Evolutionary conservation across 2,888 invertebrate species (phyloP), one percentile per base, ranked within the genome.

Genomic region (Petrolisthes cinctipes): DNA sequence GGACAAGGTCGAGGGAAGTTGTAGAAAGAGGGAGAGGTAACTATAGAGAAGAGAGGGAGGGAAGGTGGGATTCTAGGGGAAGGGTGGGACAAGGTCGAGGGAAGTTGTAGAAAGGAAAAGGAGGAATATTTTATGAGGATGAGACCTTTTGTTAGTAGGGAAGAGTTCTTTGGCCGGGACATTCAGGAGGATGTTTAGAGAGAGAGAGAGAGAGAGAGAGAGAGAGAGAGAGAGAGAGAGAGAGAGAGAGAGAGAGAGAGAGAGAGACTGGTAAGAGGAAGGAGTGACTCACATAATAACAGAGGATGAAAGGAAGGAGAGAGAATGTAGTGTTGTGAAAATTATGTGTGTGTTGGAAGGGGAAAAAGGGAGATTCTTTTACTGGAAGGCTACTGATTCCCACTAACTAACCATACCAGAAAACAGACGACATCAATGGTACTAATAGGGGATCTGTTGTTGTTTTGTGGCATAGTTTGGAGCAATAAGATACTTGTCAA

Each of bases 181-280:
- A 37, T 37, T 37, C 2, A 37, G 3, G 17, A 11, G 11, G 11
- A 17, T 66, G 66, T 37, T 73, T 37, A 73, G 20, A 23, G 20
- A n/a, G 14, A 56, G 53, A 23, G 54, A 53, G 79, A 79, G 79
- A 79, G 79, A 79, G 80, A 80, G 80, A 80, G 80, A 75, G 83
- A 51, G 56, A 73, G 79, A 79, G 79, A 54, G 57, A 81, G 57
- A 57, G 57, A 57, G 57, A 81, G 81, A 81, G 56, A 81, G 81
- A 81, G 81, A 81, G 81, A 81, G 81, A 81, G 81, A 81, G 81
- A 56, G 80, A 80, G 80, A 80, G 80, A 80, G 80, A 80, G 80
- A 80, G 80, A 75, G 83, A 51, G 56, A 73, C 71, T 17, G 68
- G n/a, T 17, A 51, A n/a, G 51, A 71, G 68, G 51, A 61, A 71